These are phyloP conservation scores for Anableps anableps DNA, from an alignment of 2,797 vertebrate genomes.

Conservation along the genomic window DNA sequence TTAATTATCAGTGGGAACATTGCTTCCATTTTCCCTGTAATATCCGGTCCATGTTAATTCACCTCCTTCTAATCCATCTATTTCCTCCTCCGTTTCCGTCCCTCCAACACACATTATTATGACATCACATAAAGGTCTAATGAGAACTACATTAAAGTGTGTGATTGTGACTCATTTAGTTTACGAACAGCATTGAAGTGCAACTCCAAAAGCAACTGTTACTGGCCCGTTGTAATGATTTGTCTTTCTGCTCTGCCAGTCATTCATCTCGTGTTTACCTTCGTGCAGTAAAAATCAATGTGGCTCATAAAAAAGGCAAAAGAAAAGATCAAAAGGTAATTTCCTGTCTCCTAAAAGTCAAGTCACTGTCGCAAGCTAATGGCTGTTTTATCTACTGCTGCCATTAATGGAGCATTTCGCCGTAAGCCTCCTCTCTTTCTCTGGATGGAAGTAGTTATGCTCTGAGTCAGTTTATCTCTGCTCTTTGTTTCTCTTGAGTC, in stretches of 20 bases:
- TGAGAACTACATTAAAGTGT: conserved; percentile 19
- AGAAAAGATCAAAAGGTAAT: conserved; percentile 51
- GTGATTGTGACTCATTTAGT: conserved; percentile 24
- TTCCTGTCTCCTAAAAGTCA: conserved; percentile 62
- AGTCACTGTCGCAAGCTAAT: conserved; percentile 40
- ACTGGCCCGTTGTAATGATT: conserved; percentile 27
- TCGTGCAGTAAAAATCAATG: conserved; percentile 44
- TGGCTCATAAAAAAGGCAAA: conserved; percentile 32
- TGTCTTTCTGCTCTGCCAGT: conserved; percentile 27
- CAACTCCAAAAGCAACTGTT: neutral
- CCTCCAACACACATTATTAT: conserved; percentile 1
- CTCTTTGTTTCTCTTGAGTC: conserved; percentile 49
- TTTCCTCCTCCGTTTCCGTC: neutral
- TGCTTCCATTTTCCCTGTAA: conserved; percentile 21
- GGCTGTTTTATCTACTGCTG: conserved; percentile 53
- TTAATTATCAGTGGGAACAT: conserved; percentile 19
- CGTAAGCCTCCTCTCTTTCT: conserved; percentile 23
- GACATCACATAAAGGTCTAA: conserved; percentile 14
- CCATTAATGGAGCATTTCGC: conserved; percentile 24
- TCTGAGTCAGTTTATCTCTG: conserved; percentile 47
- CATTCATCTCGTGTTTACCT: conserved; percentile 33
- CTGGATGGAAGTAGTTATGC: conserved; percentile 28
- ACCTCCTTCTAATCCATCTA: conserved; percentile 4
- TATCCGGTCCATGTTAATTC: neutral
- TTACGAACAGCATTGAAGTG: conserved; percentile 18